Evolutionary conservation across 2,888 invertebrate genomes (phyloP).

Genomic region (Eumerus sabulonum): DNA sequence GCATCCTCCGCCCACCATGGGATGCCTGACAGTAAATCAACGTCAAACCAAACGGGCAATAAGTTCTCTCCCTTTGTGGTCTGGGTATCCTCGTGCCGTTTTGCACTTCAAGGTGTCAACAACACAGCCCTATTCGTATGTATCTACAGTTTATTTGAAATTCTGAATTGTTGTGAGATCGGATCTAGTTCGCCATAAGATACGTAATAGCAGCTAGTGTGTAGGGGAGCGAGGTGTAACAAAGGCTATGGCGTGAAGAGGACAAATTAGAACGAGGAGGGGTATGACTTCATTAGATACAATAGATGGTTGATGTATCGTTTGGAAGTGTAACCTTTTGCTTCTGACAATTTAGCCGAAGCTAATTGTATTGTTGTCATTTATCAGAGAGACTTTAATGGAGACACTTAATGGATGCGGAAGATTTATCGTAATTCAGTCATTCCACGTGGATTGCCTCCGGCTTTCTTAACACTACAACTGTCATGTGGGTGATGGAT

Average conservation of each 20-base stretch:
- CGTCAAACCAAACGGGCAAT: constrained; percentile 52
- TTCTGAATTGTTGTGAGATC: constrained; percentile 11
- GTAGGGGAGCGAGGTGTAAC: neutral
- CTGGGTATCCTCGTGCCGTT: neutral
- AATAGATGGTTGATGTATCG: constrained; percentile 27
- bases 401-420: constrained; percentile 31
- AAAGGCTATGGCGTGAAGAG: too few species aligned
- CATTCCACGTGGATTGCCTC: neutral
- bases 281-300: constrained; percentile 19
- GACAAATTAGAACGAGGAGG: neutral
- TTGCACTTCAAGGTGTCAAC: constrained; percentile 48
- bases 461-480: too few species aligned
- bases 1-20: constrained; percentile 2
- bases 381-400: constrained; percentile 50
- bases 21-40: constrained; percentile 54
- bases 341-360: constrained; percentile 23
- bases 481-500: too few species aligned
- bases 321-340: constrained; percentile 10
- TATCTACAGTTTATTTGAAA: constrained; percentile 39
- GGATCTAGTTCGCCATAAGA: too few species aligned
- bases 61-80: constrained; percentile 21
- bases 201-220: neutral
- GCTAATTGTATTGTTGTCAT: constrained; percentile 58
- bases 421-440: constrained; percentile 33
- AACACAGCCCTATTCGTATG: constrained; percentile 18